Base-by-base conservation (phyloP, 1,140 invertebrate genomes). In the Drosophila parabipectinata region DNA sequence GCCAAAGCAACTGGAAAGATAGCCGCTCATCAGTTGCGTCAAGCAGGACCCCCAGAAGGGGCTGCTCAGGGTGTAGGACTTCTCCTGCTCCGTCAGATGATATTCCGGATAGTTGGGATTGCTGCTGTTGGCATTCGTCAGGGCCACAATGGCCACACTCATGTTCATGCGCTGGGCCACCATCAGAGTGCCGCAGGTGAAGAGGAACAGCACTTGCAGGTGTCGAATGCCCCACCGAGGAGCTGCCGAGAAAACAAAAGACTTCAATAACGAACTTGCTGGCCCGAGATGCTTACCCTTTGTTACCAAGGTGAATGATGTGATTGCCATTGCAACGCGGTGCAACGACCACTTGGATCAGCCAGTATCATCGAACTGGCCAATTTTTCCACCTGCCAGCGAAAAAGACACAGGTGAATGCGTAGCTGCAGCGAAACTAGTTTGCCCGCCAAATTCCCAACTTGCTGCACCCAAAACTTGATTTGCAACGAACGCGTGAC, bases 21-120 rank as follows among this genome's bases (percentile, higher is more conserved):
- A 93, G 5, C 96, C 96, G 2, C 94, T 95, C 1, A 95, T 95
- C 1, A 97, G 93, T 26, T 91, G 91, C 1, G 94, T 93, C 1
- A 92, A 47, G 8, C 93, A 88, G 59, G 93, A 94, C 9, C 93
- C 93, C 94, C 94, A 95, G 76, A 95, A 96, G 75, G 96, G 95
- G 1, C 95, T 94, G 4, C 94, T 94, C 2, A 95, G 78, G 12
- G 94, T 93, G 1, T 93, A 79, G 21, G 93, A 93, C 72, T 94
- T 93, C 6, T 89, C 79, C 3, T 89, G 54, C 60, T 93, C 71
- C 56, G 91, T 90, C 94, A 95, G 94, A 1, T 44, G 15, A 28
- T 83, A 83, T 57, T 87, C 83, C 24, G 77, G 79, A 77, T 82
- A 91, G 50, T 88, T 62, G 21, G 90, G 82, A 75, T 91, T 91